Evolutionary conservation across 2,888 invertebrate genomes (phyloP).

Genomic region (Eilema griseolum): DNA sequence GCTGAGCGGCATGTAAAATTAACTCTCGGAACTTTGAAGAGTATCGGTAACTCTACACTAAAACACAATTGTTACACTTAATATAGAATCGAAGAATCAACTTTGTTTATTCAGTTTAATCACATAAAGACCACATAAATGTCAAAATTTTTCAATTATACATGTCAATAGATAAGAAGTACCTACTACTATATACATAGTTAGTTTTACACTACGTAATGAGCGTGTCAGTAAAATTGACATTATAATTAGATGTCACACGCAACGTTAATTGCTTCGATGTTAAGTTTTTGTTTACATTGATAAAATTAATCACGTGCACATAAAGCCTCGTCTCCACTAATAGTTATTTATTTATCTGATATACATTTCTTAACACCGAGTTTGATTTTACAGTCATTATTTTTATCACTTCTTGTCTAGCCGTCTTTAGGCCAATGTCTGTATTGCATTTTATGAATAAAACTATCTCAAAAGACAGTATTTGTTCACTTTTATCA

Average conservation of each 20-base stretch:
- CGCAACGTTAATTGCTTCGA: neutral
- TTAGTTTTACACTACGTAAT: neutral
- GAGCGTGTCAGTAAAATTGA: neutral
- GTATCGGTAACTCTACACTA: too few species aligned
- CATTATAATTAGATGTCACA: slow-evolving; percentile 1
- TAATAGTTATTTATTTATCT: slow-evolving; percentile 8
- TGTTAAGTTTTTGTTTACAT: neutral
- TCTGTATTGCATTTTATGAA: slow-evolving; percentile 13
- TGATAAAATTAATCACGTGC: neutral
- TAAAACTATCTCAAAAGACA: slow-evolving; percentile 5
- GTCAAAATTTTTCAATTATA: too few species aligned
- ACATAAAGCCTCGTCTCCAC: neutral
- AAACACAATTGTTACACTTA: too few species aligned
- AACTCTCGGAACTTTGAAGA: too few species aligned
- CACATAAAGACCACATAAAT: too few species aligned
- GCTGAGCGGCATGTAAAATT: too few species aligned
- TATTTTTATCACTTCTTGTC: slow-evolving; percentile 24
- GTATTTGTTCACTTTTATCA: slow-evolving; percentile 21
- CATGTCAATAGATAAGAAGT: too few species aligned
- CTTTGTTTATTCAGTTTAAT: too few species aligned
- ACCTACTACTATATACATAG: too few species aligned
- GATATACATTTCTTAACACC: slow-evolving; percentile 17
- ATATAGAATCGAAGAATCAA: too few species aligned
- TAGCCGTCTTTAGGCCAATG: slow-evolving; percentile 16
- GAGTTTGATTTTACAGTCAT: slow-evolving; percentile 19